These are phyloP conservation scores for Adela reaumurella DNA, from an alignment of 2,888 invertebrate genomes.

Conservation along the genomic window DNA sequence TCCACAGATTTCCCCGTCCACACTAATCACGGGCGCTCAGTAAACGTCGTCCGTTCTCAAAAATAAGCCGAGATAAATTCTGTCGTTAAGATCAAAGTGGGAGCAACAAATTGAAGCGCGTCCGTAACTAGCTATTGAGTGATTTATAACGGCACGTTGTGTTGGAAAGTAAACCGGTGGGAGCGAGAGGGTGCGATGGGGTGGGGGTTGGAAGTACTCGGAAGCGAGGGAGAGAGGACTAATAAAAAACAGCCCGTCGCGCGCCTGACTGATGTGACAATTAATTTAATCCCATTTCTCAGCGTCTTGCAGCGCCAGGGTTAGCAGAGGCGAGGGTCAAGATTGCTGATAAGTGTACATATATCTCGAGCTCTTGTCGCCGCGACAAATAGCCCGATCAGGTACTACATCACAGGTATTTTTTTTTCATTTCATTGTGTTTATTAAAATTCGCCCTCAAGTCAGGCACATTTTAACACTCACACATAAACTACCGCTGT, in stretches of 20 bases:
- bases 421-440: no score
- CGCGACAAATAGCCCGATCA: no score
- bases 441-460: no score
- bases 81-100: not conserved
- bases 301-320: constrained; percentile 41
- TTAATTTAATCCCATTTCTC: constrained; percentile 58
- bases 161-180: constrained; percentile 12
- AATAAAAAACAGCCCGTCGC: constrained; percentile 57
- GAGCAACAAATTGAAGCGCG: not conserved
- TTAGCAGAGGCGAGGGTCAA: constrained; percentile 16
- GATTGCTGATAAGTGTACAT: no score
- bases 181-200: constrained; percentile 13
- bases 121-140: not conserved
- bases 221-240: constrained; percentile 25
- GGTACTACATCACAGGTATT: no score
- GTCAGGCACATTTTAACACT: constrained; percentile 5
- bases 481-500: no score
- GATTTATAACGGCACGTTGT: not conserved
- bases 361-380: no score
- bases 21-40: not conserved
- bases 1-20: not conserved
- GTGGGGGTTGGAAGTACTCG: no score
- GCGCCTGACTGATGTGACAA: constrained; percentile 57
- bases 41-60: not conserved
- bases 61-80: not conserved